A percentile compares a stretch with the other conserved stretches of the same genome.
Conservation (phyloP, 2,888 invertebrate genomes). For the Arrhopalites spinosus region DNA sequence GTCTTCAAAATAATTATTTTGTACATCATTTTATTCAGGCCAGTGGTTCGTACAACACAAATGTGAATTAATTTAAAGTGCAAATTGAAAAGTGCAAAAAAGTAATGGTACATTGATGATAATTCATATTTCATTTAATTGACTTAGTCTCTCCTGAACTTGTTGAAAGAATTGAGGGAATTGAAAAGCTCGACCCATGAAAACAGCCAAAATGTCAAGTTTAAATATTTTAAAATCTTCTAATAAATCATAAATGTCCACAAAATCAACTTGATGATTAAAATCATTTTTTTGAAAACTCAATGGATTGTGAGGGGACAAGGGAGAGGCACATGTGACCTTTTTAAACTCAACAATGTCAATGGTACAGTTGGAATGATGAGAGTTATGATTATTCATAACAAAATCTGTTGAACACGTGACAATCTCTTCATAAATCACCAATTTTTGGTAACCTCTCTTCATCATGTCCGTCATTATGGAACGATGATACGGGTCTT, state of each 20-base stretch:
- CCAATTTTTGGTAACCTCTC: too few species aligned
- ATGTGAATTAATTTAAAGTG: too few species aligned
- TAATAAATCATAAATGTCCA: constrained; percentile 2
- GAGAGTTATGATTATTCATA: not conserved
- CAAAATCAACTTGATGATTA: not conserved
- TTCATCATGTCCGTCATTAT: too few species aligned
- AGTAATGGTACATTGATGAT: too few species aligned
- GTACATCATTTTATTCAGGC: too few species aligned
- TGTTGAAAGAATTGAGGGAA: constrained; percentile 15
- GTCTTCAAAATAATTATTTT: not conserved
- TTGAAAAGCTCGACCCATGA: not conserved
- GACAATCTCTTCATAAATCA: not conserved
- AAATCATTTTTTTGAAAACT: not conserved
- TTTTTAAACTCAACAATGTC: not conserved
- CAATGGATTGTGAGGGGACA: not conserved
- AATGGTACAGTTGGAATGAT: not conserved
- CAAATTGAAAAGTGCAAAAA: too few species aligned
- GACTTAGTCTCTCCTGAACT: not conserved
- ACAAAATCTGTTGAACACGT: not conserved
- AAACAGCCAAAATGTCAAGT: not conserved
- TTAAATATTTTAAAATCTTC: not conserved
- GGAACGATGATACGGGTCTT: too few species aligned
- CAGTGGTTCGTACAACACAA: too few species aligned
- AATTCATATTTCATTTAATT: too few species aligned
- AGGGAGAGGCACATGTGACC: not conserved